Percentiles rank a stretch among this genome's conserved stretches.
Conservation (phyloP, 2,797 vertebrate genomes). For the Todus mexicanus region DNA sequence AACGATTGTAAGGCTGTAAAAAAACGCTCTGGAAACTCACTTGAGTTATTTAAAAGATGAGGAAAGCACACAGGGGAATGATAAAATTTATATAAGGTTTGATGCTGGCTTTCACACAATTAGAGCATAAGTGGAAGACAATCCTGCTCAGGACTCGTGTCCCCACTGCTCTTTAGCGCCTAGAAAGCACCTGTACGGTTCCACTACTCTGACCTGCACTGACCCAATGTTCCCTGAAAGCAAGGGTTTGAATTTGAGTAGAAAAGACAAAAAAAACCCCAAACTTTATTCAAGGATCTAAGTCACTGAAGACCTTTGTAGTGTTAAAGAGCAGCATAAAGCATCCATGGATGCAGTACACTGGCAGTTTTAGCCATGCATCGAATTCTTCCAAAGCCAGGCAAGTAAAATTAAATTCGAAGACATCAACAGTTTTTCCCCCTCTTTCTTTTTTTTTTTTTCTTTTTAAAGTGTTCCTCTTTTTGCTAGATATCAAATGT, state of each 20-base stretch:
- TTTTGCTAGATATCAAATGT: background rate
- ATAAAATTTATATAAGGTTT: background rate
- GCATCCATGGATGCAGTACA: fast-evolving
- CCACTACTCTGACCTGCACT: background rate
- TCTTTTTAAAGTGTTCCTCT: background rate
- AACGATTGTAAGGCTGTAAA: background rate
- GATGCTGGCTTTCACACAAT: background rate
- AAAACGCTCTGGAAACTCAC: background rate
- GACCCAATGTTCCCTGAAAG: background rate
- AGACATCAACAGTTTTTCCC: background rate
- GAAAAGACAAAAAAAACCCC: background rate
- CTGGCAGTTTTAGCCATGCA: background rate
- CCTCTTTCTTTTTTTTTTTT: background rate
- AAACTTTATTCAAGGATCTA: background rate
- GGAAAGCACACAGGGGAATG: background rate
- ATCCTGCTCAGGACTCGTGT: background rate
- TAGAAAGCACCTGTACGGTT: background rate
- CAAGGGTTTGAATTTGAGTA: background rate
- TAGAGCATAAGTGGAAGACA: background rate
- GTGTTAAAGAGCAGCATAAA: background rate
- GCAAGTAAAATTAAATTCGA: background rate
- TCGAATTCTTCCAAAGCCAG: background rate
- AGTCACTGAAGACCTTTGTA: background rate
- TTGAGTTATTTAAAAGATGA: background rate
- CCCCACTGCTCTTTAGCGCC: background rate